Evolutionary conservation across 64 coral and sea anemone genomes (phyloP).

Genomic region (Actinia equina): DNA sequence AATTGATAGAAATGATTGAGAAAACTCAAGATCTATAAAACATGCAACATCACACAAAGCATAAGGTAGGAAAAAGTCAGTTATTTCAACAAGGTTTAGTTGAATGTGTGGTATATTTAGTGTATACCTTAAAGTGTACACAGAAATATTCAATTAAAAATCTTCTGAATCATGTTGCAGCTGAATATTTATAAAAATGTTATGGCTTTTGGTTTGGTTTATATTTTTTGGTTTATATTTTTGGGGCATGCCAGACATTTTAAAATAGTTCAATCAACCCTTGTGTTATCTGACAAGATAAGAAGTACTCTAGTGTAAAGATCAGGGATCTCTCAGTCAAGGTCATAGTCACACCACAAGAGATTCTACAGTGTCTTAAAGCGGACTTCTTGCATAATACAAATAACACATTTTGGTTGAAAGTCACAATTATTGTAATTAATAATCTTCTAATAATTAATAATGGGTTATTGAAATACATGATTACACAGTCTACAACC

Average conservation of each 20-base stretch:
- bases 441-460: too few species aligned
- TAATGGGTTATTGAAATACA: too few species aligned
- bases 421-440: too few species aligned
- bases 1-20: neutral
- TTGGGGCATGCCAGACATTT: neutral
- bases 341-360: neutral
- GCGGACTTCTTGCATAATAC: too few species aligned
- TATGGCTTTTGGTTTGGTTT: neutral
- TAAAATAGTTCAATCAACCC: neutral
- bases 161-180: neutral
- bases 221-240: neutral
- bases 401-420: too few species aligned
- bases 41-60: too few species aligned
- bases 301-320: neutral
- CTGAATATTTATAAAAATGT: neutral
- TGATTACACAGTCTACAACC: too few species aligned
- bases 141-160: too few species aligned
- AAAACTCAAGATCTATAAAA: neutral
- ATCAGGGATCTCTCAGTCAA: neutral
- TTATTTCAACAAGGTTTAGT: too few species aligned
- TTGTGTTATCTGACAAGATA: neutral
- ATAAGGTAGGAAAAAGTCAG: too few species aligned
- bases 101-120: neutral
- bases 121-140: neutral
- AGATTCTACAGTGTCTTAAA: too few species aligned